Conservation (phyloP, 2,888 invertebrate genomes). For the Drosophila birchii region DNA sequence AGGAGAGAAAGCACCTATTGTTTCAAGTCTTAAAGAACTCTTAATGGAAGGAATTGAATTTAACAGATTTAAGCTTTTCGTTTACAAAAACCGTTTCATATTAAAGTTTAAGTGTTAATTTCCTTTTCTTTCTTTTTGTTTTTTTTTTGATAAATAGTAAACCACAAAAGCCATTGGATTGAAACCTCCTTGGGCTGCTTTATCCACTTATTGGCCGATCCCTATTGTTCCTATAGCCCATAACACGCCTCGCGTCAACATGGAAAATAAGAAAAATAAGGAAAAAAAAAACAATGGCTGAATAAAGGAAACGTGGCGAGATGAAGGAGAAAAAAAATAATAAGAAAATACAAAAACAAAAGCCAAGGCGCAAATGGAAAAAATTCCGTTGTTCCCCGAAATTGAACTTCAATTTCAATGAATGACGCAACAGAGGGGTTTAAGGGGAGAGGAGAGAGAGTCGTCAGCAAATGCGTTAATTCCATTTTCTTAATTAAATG, state of each 20-base stretch:
- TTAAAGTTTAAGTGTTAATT: not conserved
- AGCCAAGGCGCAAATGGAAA: conserved; percentile 19
- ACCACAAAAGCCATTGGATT: conserved; percentile 2
- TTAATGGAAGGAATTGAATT: not conserved
- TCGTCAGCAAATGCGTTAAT: conserved; percentile 77
- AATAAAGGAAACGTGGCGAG: conserved; percentile 22
- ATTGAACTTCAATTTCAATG: conserved; percentile 51
- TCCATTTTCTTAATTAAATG: conserved; percentile 84
- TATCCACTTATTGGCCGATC: conserved; percentile 22
- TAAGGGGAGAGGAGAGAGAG: not conserved
- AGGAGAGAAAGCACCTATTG: too few species aligned
- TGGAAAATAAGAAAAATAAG: conserved; percentile 11
- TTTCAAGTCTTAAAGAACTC: too few species aligned
- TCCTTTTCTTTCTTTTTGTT: not conserved
- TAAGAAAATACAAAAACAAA: conserved; percentile 34
- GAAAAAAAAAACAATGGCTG: conserved; percentile 5
- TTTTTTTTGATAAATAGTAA: not conserved
- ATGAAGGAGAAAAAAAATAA: conserved; percentile 7
- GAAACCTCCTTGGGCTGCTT: not conserved
- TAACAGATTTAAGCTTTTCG: not conserved
- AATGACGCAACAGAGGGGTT: conserved; percentile 34
- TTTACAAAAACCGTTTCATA: not conserved
- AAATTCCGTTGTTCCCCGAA: conserved; percentile 36
- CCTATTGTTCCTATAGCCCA: conserved; percentile 49
- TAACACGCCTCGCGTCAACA: conserved; percentile 61